phyloP scores from a whole-genome alignment of 2,113 vertebrate genomes.

The Dromaius novaehollandiae region DNA sequence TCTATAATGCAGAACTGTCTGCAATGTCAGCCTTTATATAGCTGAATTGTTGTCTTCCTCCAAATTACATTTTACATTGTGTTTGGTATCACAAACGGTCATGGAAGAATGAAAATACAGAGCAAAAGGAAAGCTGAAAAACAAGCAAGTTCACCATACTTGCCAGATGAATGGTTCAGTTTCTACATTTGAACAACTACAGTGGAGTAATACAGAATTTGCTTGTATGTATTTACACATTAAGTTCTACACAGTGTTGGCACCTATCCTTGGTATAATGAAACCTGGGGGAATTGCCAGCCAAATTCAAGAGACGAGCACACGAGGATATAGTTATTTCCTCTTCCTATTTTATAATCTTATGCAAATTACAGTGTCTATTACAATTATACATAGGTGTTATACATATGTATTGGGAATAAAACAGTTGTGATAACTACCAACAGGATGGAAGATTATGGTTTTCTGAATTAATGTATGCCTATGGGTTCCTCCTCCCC shows the following conservation, averaged over 20 bases:
- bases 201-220: neutral
- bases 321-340: neutral
- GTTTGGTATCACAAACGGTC: neutral
- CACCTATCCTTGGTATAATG: neutral
- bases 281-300: neutral
- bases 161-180: neutral
- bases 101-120: neutral
- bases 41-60: neutral
- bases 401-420: neutral
- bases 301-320: neutral
- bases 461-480: neutral
- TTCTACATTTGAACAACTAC: neutral
- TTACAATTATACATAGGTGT: neutral
- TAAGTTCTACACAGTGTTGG: neutral
- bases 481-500: neutral
- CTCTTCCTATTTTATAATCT: neutral
- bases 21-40: neutral
- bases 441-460: neutral
- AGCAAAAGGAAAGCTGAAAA: neutral
- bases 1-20: neutral
- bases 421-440: neutral
- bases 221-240: neutral
- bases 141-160: neutral
- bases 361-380: neutral
- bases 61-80: neutral